Evolutionary conservation across 2,888 invertebrate genomes (phyloP).

Genomic region (Tachina lurida): DNA sequence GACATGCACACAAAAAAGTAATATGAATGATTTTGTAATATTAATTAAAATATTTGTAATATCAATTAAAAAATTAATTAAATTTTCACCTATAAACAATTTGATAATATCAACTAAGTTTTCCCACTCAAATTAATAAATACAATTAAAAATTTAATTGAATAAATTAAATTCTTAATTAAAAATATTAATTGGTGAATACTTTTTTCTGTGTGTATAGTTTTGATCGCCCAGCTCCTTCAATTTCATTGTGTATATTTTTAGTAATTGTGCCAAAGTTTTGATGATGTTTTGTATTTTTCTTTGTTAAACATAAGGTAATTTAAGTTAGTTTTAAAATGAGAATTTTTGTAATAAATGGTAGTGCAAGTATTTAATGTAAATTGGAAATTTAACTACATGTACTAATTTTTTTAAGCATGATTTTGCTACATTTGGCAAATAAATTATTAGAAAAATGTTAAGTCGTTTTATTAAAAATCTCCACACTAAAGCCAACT

Average conservation of each 20-base stretch:
- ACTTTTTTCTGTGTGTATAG: no score
- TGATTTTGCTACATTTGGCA: slow-evolving; percentile 19
- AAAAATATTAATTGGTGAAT: no score
- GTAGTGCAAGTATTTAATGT: background rate
- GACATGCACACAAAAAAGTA: no score
- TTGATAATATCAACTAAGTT: no score
- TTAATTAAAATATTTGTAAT: no score
- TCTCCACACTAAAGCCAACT: background rate
- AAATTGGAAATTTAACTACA: background rate
- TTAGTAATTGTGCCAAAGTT: slow-evolving; percentile 62
- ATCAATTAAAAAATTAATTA: no score
- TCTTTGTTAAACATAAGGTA: slow-evolving; percentile 2
- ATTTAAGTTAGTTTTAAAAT: slow-evolving; percentile 11
- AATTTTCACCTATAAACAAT: no score
- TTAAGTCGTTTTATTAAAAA: background rate
- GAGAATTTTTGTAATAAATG: background rate
- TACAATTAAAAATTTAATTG: no score
- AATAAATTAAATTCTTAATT: no score
- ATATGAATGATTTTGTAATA: no score
- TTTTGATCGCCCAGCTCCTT: no score
- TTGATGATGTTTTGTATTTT: slow-evolving; percentile 34
- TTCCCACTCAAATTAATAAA: no score
- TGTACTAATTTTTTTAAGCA: slow-evolving; percentile 10
- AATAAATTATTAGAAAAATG: slow-evolving; percentile 51
- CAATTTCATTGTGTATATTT: slow-evolving; percentile 15